Evolutionary conservation across 2,113 vertebrate genomes (phyloP).

Genomic region (Patagioenas fasciata): DNA sequence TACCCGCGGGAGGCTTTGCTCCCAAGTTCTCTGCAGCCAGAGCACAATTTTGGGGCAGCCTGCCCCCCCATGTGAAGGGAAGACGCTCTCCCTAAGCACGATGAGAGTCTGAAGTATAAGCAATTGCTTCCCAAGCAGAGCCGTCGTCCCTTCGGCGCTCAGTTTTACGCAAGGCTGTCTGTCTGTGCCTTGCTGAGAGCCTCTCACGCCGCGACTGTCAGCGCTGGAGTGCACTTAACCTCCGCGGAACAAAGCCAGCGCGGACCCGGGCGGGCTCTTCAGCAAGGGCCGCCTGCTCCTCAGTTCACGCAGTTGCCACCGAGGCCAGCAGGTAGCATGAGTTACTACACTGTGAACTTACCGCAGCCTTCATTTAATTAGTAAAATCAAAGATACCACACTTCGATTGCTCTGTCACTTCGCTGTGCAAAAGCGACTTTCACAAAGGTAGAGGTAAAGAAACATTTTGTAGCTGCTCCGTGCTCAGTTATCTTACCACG

Average conservation of each 20-base stretch:
- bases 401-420: background rate
- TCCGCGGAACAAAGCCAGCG: background rate
- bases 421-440: background rate
- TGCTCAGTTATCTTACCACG: background rate
- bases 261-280: background rate
- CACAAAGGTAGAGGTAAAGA: background rate
- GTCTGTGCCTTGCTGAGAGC: background rate
- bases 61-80: background rate
- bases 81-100: background rate
- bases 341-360: background rate
- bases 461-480: background rate
- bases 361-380: background rate
- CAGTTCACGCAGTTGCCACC: background rate
- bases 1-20: background rate
- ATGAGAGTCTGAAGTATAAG: background rate
- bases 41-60: background rate
- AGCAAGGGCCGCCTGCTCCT: background rate
- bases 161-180: background rate
- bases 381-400: background rate
- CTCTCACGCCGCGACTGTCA: background rate
- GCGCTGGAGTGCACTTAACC: constrained; percentile 32
- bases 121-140: background rate
- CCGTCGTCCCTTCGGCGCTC: fast-evolving
- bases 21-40: background rate
- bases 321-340: background rate